Evolutionary conservation across 2,888 invertebrate genomes (phyloP).

Genomic region (Mylabris sibirica): DNA sequence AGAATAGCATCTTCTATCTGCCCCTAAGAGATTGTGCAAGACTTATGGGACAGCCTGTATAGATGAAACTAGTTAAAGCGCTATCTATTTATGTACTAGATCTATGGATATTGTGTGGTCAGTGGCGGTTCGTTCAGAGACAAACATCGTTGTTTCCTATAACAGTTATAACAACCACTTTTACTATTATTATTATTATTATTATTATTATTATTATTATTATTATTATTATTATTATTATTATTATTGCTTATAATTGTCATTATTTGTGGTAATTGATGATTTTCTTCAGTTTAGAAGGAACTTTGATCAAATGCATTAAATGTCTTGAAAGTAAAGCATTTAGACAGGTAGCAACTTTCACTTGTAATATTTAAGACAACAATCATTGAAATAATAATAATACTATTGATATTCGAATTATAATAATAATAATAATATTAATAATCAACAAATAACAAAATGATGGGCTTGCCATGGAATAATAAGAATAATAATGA

Average conservation of each 20-base stretch:
- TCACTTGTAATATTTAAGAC: background rate
- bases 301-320: background rate
- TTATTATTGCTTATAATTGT: background rate
- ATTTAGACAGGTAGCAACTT: background rate
- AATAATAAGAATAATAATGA: slow-evolving; percentile 5
- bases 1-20: too few species aligned
- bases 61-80: too few species aligned
- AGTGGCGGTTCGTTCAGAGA: too few species aligned
- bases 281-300: background rate
- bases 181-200: too few species aligned
- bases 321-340: background rate
- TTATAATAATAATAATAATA: background rate
- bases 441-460: background rate
- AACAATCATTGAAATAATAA: background rate
- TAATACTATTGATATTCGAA: background rate
- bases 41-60: too few species aligned
- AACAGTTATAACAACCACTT: too few species aligned
- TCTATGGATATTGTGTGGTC: too few species aligned
- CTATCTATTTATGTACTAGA: too few species aligned
- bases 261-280: background rate
- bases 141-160: too few species aligned
- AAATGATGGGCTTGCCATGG: background rate
- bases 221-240: too few species aligned
- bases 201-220: too few species aligned
- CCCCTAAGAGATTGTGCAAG: too few species aligned